Evolutionary conservation across 2,797 vertebrate genomes (phyloP).

Genomic region (Bufotes viridis): DNA sequence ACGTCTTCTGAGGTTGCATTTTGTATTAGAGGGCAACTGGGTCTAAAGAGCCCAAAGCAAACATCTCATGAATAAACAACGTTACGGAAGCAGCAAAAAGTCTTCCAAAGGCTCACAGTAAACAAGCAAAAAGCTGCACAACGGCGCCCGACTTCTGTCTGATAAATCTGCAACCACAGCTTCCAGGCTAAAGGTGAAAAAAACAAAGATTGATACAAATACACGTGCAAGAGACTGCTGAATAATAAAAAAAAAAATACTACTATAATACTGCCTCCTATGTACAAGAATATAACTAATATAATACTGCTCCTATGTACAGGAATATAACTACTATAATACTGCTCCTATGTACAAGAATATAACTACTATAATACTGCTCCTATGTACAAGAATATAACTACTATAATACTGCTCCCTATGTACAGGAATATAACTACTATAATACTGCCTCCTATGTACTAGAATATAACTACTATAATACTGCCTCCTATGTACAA

Average conservation of each 20-base stretch:
- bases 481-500: too few species aligned
- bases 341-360: too few species aligned
- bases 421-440: too few species aligned
- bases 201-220: not conserved
- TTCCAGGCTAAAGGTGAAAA: not conserved
- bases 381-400: too few species aligned
- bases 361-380: too few species aligned
- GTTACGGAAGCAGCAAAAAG: constrained; percentile 1
- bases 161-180: not conserved
- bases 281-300: too few species aligned
- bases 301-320: too few species aligned
- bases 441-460: too few species aligned
- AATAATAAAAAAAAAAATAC: not conserved
- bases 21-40: constrained; percentile 18
- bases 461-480: too few species aligned
- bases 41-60: not conserved
- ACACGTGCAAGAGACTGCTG: not conserved
- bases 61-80: not conserved
- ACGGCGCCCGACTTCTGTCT: not conserved
- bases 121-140: not conserved
- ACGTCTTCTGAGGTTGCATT: not conserved
- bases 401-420: too few species aligned
- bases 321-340: too few species aligned
- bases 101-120: not conserved
- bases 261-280: too few species aligned